Percentiles rank a stretch among this genome's conserved stretches.
Evolutionary conservation across 2,113 vertebrate genomes (phyloP).

Genomic region (Myodes glareolus): DNA sequence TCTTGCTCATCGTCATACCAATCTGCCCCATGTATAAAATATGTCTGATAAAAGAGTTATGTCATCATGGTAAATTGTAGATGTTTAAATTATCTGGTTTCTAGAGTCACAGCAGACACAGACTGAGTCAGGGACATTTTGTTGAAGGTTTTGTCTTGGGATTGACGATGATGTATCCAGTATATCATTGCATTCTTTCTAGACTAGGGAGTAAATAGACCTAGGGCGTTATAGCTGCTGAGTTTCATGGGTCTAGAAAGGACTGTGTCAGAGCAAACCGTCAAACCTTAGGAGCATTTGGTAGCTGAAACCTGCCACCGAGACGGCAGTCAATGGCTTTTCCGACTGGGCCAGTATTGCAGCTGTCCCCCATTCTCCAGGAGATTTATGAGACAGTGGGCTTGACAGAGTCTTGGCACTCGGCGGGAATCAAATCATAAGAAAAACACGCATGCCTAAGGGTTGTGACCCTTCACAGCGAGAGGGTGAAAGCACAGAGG

Average conservation of each 20-base stretch:
- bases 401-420: neutral
- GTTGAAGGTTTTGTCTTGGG: neutral
- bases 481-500: neutral
- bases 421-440: neutral
- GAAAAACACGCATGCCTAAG: neutral
- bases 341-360: neutral
- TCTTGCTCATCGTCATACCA: neutral
- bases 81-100: neutral
- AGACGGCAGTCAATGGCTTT: neutral
- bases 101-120: neutral
- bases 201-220: neutral
- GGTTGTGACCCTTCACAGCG: neutral
- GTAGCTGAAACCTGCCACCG: neutral
- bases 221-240: neutral
- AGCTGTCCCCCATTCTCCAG: accelerated
- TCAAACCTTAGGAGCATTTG: conserved; percentile 42
- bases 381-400: neutral
- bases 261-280: neutral
- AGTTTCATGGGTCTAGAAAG: conserved; percentile 57
- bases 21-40: neutral
- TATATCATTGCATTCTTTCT: neutral
- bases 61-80: neutral
- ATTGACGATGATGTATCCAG: neutral
- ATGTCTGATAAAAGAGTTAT: no score
- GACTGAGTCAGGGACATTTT: neutral